Base-by-base conservation (phyloP, 2,797 vertebrate species). In the Chanos chanos region DNA sequence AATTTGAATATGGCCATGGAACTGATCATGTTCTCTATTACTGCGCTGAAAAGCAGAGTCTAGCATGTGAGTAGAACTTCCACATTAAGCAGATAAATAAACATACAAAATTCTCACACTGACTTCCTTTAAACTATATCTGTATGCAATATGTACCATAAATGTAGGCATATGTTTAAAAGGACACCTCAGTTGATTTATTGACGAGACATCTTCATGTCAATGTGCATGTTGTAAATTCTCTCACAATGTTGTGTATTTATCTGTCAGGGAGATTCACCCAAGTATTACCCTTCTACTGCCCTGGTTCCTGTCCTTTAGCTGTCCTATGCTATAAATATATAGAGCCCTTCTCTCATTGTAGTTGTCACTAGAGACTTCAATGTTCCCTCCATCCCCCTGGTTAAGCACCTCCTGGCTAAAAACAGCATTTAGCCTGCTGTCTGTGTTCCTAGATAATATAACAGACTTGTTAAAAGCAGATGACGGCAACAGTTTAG, bases 111-210 rank as follows among this genome's bases (percentile, higher is more conserved):
- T n/a, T n/a, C n/a, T n/a, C n/a, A n/a, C n/a, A n/a, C n/a, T n/a
- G n/a, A n/a, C n/a, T n/a, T n/a, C n/a, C 68, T 62, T 72, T 68
- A 53, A 75, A 21, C 47, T 24, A 72, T 65, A 60, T 81, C 69
- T 72, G 64, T 56, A 61, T 50, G 13, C 37, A 40, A 27, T 10
- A 24, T 33, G 34, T 34, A 24, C 43, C 13, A 2, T 51, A 12
- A 1, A 1, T 1, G 12, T 24, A 9, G 5, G 1, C 33, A 8
- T 16, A 10, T 24, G 50, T 21, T 37, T 25, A 7, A 8, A 25
- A 21, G 25, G 1, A 8, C 21, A 53, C 19, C 10, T 0, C 4
- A 24, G 13, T 30, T 43, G 12, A 41, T 55, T 21, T 21, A 28
- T 5, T 31, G 52, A 55, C 18, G 37, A n/a, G 2, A 30, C 16